These are phyloP conservation scores for Drosophila limbata DNA, from an alignment of 2,888 invertebrate genomes.

Conservation along the genomic window DNA sequence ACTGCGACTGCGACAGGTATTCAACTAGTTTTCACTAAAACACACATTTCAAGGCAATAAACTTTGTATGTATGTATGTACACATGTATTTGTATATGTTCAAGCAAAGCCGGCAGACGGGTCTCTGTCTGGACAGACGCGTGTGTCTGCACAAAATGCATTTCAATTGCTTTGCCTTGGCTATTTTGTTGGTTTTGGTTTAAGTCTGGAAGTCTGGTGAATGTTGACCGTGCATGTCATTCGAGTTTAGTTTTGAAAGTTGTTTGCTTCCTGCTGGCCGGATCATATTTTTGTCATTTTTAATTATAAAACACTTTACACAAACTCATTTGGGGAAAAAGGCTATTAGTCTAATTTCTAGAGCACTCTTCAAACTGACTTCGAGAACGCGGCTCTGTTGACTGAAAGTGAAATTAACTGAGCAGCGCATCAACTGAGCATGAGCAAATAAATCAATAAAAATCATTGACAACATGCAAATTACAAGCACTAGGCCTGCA, in stretches of 20 bases:
- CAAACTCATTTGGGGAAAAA: not conserved
- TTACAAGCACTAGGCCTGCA: slow-evolving; percentile 11
- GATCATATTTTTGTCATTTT: slow-evolving; percentile 46
- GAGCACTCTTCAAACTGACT: slow-evolving; percentile 23
- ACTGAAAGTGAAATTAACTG: slow-evolving; percentile 37
- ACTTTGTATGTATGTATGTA: slow-evolving; percentile 42
- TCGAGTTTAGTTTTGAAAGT: slow-evolving; percentile 73
- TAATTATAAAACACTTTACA: slow-evolving; percentile 51
- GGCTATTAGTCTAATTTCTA: not conserved
- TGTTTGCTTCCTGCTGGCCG: slow-evolving; percentile 75
- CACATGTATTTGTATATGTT: slow-evolving; percentile 32
- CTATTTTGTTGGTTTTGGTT: slow-evolving; percentile 9
- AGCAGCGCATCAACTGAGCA: slow-evolving; percentile 6
- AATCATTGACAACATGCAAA: slow-evolving; percentile 14
- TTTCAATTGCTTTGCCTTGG: slow-evolving; percentile 62
- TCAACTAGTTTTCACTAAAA: slow-evolving; percentile 66
- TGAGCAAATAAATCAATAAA: slow-evolving; percentile 42
- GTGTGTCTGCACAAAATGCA: slow-evolving; percentile 66
- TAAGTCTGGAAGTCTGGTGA: slow-evolving; percentile 39
- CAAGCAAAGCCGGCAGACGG: slow-evolving; percentile 44
- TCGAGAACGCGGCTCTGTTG: slow-evolving; percentile 11
- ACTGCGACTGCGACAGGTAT: slow-evolving; percentile 34
- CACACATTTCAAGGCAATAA: slow-evolving; percentile 75
- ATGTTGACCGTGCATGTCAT: slow-evolving; percentile 73
- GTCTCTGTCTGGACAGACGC: slow-evolving; percentile 41